Conservation (phyloP, 2,888 invertebrate species). For the Drosophila niveifrons region DNA sequence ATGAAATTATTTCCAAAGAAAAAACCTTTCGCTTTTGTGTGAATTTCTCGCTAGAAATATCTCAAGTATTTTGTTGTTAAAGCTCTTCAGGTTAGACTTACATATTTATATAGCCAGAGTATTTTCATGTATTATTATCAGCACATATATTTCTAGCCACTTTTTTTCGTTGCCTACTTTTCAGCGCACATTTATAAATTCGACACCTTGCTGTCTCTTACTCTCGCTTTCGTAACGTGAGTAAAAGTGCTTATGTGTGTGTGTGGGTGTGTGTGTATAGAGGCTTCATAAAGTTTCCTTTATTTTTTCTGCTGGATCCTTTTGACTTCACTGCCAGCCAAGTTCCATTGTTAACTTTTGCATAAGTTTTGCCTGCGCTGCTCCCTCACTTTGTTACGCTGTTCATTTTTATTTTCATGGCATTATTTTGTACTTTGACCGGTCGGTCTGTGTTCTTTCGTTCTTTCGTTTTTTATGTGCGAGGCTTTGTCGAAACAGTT, state of each 20-base stretch:
- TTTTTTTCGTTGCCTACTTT: slow-evolving; percentile 71
- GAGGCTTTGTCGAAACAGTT: slow-evolving; percentile 51
- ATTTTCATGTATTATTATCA: slow-evolving; percentile 17
- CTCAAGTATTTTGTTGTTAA: background rate
- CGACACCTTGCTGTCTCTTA: slow-evolving; percentile 54
- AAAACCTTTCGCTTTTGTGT: background rate
- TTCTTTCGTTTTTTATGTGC: slow-evolving; percentile 39
- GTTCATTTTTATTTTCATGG: slow-evolving; percentile 67
- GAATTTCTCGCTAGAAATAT: background rate
- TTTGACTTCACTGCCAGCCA: slow-evolving; percentile 64
- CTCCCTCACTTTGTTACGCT: slow-evolving; percentile 1
- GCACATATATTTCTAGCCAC: slow-evolving; percentile 7
- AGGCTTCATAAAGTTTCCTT: slow-evolving; percentile 70
- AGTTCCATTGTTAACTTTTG: slow-evolving; percentile 54
- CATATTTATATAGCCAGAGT: background rate
- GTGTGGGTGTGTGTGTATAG: slow-evolving; percentile 31
- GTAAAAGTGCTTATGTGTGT: background rate
- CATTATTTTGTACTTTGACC: slow-evolving; percentile 55
- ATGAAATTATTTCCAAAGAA: slow-evolving; percentile 8
- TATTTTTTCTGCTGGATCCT: slow-evolving; percentile 43
- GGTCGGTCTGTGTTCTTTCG: background rate
- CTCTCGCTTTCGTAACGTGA: background rate
- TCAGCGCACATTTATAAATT: slow-evolving; percentile 66
- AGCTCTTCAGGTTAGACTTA: background rate
- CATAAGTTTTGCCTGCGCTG: slow-evolving; percentile 52